Base-by-base conservation (phyloP, 2,113 vertebrate genomes). In the Oceanites oceanicus region DNA sequence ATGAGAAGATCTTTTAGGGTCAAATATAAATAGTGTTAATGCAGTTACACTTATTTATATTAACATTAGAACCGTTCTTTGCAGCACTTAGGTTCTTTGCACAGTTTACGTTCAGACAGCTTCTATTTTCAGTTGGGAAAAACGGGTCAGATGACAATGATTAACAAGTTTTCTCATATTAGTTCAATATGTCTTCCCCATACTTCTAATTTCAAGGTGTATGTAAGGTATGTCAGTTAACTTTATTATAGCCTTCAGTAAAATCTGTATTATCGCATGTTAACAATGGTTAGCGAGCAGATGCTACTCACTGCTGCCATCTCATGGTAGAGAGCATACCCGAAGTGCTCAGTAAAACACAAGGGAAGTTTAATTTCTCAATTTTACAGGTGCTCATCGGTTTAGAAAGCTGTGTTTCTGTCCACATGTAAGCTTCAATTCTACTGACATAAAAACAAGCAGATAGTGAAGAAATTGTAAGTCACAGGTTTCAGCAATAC, bases 261-360 rank as follows among this genome's bases (percentile, higher is more conserved):
- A 56, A 53, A 66, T 10, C 29, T 10, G 16, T 21, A 25, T 11
- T 26, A 22, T 0, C 1, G 10, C 27, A 18, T 1, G 3, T 1
- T 5, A 21, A 23, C 26, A 6, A 6, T 0, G 9, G 29, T 44
- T 15, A n/a, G 15, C 1, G 1, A 49, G 53, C 44, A 61, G 68
- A 19, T 58, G 22, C 81, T 96, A 47, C 94, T 96, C 89, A 12
- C 50, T 82, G 68, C 94, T 94, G 92, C 94, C 92, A 94, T 72
- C 94, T 47, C 77, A 61, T 62, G 92, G 93, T 22, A 66, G 7
- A n/a, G 5, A 63, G 10, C 29, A 29, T 10, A 17, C 3, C 6
- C 8, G 3, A 59, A 87, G 32, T 3, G 12, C 10, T 67, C 72
- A 19, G 36, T 10, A 13, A 71, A 92, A 44, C 4, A 4, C 3